Conservation (phyloP, 2,888 invertebrate genomes). For the Drosophila nigricruria region DNA sequence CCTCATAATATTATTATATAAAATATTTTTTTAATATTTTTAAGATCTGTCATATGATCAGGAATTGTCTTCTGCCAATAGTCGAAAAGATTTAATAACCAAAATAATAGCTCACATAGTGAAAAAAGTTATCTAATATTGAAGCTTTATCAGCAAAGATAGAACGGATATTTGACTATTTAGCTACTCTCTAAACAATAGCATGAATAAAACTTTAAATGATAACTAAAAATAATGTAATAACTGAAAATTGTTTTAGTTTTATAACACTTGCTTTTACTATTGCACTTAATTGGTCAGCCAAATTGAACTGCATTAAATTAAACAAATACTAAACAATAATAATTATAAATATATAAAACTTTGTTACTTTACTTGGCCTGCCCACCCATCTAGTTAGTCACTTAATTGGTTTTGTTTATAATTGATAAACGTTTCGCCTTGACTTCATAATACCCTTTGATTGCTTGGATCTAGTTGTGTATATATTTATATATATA, state of each 20-base stretch:
- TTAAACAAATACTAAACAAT: not conserved
- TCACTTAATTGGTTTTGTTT: not conserved
- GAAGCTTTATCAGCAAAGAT: too few relatives aligned
- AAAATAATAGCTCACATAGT: too few relatives aligned
- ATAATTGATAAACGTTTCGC: constrained; percentile 6
- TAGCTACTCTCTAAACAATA: too few relatives aligned
- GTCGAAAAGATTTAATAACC: too few relatives aligned
- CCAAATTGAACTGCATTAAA: not conserved
- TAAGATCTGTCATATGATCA: too few relatives aligned
- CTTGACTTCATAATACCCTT: constrained; percentile 13
- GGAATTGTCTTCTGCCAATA: too few relatives aligned
- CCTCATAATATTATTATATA: too few relatives aligned
- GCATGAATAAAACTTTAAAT: not conserved
- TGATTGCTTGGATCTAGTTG: constrained; percentile 23
- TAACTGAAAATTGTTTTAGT: not conserved
- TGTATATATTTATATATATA: constrained; percentile 29
- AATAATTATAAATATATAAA: not conserved
- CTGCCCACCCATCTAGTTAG: not conserved
- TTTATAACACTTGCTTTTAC: not conserved
- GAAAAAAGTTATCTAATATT: too few relatives aligned
- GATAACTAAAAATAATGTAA: not conserved
- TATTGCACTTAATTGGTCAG: not conserved
- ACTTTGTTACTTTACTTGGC: not conserved
- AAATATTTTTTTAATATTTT: too few relatives aligned
- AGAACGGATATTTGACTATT: too few relatives aligned